phyloP scores from a whole-genome alignment of 2,797 vertebrate genomes.

The Tenualosa thibaudeaui region DNA sequence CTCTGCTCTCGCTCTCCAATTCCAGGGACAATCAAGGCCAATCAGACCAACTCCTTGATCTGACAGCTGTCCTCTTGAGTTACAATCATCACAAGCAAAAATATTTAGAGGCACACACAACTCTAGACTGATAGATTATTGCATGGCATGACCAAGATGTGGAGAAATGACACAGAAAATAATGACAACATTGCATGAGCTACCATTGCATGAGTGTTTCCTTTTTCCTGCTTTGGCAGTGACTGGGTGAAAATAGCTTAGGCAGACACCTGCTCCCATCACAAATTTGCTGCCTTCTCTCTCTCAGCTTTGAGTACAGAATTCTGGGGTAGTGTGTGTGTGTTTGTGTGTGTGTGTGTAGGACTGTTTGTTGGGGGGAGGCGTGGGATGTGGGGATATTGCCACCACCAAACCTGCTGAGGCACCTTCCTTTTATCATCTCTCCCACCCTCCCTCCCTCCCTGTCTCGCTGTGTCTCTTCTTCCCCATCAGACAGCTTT shows the following conservation, averaged over 20 bases:
- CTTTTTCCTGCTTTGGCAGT: not conserved
- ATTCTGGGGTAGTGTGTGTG: not conserved
- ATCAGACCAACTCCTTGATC: slow-evolving; percentile 16
- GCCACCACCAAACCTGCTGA: not conserved
- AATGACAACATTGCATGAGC: not conserved
- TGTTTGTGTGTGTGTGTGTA: not conserved
- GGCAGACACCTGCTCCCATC: not conserved
- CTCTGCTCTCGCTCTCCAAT: slow-evolving; percentile 3
- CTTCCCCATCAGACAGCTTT: not conserved
- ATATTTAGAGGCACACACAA: not conserved
- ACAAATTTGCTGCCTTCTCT: not conserved
- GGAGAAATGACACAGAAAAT: not conserved
- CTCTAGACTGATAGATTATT: not conserved
- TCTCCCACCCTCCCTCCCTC: not conserved
- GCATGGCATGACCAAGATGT: not conserved
- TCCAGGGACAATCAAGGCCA: slow-evolving; percentile 16
- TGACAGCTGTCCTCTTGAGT: slow-evolving; percentile 21
- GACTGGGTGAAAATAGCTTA: not conserved
- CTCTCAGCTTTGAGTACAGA: not conserved
- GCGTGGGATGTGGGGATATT: not conserved
- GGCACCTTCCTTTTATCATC: not conserved
- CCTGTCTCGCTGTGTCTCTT: not conserved
- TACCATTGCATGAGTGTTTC: not conserved
- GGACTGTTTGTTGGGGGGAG: no score
- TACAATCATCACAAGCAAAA: slow-evolving; percentile 4